Evolutionary conservation across 64 coral and sea anemone genomes (phyloP).

Genomic region (Actinia equina): DNA sequence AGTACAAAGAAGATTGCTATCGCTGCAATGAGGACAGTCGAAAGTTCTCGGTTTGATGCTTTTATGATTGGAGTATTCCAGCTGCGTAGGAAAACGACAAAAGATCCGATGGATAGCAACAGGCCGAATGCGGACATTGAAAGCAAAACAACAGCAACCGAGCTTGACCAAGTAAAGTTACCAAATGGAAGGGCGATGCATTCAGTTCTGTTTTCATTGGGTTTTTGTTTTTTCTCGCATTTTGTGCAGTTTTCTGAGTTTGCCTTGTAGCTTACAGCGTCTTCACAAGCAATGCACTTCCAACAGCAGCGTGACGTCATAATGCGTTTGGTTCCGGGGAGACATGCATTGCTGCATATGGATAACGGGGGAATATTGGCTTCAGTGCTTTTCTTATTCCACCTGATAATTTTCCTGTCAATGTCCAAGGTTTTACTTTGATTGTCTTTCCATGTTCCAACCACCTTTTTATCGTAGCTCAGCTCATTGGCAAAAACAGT

Average conservation of each 20-base stretch:
- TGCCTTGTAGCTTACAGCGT: slow-evolving; percentile 13
- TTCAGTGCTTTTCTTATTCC: background rate
- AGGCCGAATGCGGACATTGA: slow-evolving; percentile 38
- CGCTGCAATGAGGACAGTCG: slow-evolving; percentile 22
- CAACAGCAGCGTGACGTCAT: slow-evolving; percentile 46
- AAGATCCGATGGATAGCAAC: background rate
- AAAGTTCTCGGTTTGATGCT: slow-evolving; percentile 63
- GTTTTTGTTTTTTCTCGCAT: slow-evolving; percentile 20
- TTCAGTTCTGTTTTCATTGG: slow-evolving; percentile 11
- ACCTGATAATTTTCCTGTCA: background rate
- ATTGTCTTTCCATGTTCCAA: slow-evolving; percentile 25
- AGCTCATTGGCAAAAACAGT: too few species aligned
- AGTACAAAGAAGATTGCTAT: slow-evolving; percentile 21
- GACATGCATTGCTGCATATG: slow-evolving; percentile 39
- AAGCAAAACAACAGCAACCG: slow-evolving; percentile 18
- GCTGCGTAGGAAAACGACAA: slow-evolving; percentile 29
- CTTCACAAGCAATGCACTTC: slow-evolving; percentile 44
- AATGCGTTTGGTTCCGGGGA: slow-evolving; percentile 34
- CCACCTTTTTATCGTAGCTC: background rate
- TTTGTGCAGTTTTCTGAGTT: slow-evolving; percentile 51
- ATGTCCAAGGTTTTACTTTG: background rate
- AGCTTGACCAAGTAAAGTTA: slow-evolving; percentile 3
- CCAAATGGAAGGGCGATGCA: slow-evolving; percentile 37
- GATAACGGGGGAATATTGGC: slow-evolving; percentile 19
- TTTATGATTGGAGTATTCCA: slow-evolving; percentile 66